Evolutionary conservation across 2,797 vertebrate species (phyloP).

Genomic region (Crenichthys baileyi): DNA sequence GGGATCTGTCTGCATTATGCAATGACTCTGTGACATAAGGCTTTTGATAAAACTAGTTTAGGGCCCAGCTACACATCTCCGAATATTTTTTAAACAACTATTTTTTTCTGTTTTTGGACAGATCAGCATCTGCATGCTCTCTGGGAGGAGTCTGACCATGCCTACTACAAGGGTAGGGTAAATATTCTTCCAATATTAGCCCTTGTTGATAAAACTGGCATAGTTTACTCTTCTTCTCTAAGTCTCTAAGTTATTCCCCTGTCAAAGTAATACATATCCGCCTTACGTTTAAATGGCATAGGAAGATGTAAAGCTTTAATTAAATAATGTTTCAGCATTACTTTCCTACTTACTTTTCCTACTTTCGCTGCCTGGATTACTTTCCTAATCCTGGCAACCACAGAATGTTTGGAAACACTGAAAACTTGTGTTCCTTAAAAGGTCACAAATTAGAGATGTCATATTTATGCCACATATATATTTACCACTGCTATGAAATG

Average conservation of each 20-base stretch:
- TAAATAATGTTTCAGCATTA: neutral
- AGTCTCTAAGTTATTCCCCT: neutral
- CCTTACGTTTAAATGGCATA: neutral
- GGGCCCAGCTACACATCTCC: neutral
- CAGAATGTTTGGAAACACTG: neutral
- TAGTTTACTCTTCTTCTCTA: too few species aligned
- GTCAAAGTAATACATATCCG: neutral
- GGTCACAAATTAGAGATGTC: neutral
- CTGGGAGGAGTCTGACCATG: neutral
- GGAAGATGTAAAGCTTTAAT: neutral
- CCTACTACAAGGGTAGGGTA: neutral
- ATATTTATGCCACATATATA: neutral
- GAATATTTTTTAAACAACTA: neutral
- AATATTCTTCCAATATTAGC: too few species aligned
- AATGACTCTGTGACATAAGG: neutral
- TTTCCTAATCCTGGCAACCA: neutral
- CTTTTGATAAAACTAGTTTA: neutral
- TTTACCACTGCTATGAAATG: neutral
- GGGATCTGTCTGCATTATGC: neutral
- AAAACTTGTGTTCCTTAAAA: neutral
- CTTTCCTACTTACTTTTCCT: neutral
- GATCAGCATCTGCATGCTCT: neutral
- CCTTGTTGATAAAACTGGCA: too few species aligned
- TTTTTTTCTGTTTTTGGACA: neutral
- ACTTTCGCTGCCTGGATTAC: too few species aligned